A percentile compares a stretch with the other conserved stretches of the same genome.
phyloP scores from a whole-genome alignment of 2,113 vertebrate species.

The Acanthisitta chloris region DNA sequence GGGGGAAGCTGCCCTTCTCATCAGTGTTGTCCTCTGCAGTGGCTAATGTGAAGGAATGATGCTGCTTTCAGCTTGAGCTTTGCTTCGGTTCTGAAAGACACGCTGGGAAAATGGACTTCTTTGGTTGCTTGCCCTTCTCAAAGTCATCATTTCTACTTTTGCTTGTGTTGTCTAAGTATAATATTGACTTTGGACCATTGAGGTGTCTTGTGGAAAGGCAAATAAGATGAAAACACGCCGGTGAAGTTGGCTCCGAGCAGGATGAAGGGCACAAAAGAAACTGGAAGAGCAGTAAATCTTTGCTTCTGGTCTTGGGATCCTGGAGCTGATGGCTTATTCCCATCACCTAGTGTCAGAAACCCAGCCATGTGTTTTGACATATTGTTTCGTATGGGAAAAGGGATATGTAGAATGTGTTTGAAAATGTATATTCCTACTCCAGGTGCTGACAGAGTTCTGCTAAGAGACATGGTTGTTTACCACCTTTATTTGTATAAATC shows the following conservation, averaged over 20 bases:
- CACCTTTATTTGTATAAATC: slow-evolving; percentile 6
- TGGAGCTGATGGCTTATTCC: neutral
- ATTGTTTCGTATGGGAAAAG: neutral
- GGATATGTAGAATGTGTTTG: neutral
- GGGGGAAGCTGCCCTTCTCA: neutral
- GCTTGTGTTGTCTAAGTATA: neutral
- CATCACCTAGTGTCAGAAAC: neutral
- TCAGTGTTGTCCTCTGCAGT: neutral
- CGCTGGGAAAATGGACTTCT: neutral
- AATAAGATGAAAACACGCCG: neutral
- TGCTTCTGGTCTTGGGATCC: neutral
- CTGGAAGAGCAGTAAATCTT: neutral
- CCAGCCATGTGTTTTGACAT: neutral
- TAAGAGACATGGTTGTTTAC: neutral
- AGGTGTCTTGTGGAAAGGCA: neutral
- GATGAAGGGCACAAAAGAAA: neutral
- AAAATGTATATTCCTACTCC: neutral
- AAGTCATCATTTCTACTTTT: neutral
- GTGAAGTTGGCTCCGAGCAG: neutral
- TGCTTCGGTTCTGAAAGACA: neutral
- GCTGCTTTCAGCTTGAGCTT: neutral
- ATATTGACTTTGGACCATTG: neutral
- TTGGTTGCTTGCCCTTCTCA: neutral
- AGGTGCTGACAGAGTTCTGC: neutral
- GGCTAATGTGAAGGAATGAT: neutral